Percentiles rank a stretch among this genome's conserved stretches.
Evolutionary conservation across 2,113 vertebrate species (phyloP).

Genomic region (Dicrurus megarhynchus): DNA sequence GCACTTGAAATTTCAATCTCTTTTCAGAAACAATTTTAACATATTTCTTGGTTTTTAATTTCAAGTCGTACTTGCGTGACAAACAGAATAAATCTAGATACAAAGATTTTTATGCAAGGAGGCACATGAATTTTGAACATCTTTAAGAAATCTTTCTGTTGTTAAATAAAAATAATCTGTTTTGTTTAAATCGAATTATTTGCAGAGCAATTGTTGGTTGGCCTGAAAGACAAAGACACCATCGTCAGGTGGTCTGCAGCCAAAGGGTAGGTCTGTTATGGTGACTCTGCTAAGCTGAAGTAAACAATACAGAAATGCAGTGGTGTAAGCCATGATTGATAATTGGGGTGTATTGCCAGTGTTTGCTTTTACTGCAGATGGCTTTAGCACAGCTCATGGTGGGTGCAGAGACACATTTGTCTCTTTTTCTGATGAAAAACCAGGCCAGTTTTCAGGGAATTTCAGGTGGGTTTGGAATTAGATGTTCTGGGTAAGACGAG

Average conservation of each 20-base stretch:
- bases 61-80: background rate
- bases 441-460: background rate
- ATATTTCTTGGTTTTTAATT: background rate
- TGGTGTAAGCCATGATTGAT: background rate
- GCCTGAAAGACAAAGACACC: conserved; percentile 95
- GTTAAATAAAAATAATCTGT: background rate
- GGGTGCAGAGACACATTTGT: background rate
- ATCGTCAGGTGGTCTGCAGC: conserved; percentile 97
- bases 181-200: conserved; percentile 23
- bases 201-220: conserved; percentile 88
- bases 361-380: background rate
- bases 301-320: background rate
- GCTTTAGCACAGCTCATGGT: background rate
- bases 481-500: background rate
- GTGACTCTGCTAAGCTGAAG: background rate
- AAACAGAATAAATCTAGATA: background rate
- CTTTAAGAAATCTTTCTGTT: background rate
- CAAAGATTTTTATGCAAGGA: background rate
- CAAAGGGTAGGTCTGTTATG: conserved; percentile 84
- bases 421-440: background rate
- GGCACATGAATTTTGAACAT: background rate
- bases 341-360: background rate
- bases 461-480: background rate
- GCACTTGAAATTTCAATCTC: background rate
- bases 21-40: background rate